Base-by-base conservation (phyloP, 1,140 invertebrate species). In the Drosophila pruinosa region DNA sequence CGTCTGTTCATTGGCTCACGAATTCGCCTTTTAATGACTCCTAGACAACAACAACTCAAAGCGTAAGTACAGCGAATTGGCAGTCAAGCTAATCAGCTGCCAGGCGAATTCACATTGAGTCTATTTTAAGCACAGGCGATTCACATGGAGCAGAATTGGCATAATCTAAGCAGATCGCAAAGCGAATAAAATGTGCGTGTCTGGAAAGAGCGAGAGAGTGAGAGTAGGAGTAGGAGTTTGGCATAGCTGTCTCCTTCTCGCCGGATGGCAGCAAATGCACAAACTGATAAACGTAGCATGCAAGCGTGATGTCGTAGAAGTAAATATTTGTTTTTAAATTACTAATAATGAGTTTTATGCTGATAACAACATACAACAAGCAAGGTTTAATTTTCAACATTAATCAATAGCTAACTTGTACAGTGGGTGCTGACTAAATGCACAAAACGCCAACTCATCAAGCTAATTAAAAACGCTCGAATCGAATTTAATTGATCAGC, bases 401-500 rank as follows among this genome's bases (percentile, higher is more conserved):
- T 28, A 12, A 54, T 74, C 74, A 78, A 83, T 52, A 79, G 52
- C 21, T 52, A 53, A 17, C 48, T 6, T 21, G 50, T 62, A 26
- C 54, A 57, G 59, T 72, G 64, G 75, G 75, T 68, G 82, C 65
- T 85, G 70, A 78, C 71, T 86, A 69, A 78, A 57, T 69, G 61
- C 62, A 80, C 36, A 64, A 85, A 86, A 43, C 81, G 83, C 81
- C 74, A 88, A 90, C 75, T 90, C 89, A 90, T 89, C 54, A 56
- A 52, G 76, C 70, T 90, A 89, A 90, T 90, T 90, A 90, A 89
- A 90, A 90, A 90, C 78, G 75, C 79, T 90, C 89, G 74, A 80
- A 90, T 71, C 89, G 78, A 90, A 89, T 90, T 90, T 90, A 90
- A 90, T 90, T 90, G 89, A 90, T 90, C 89, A 89, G 80, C 83